Evolutionary conservation across 2,113 vertebrate genomes (phyloP), one percentile per base, ranked within the genome.

Genomic region (Orcinus orca): DNA sequence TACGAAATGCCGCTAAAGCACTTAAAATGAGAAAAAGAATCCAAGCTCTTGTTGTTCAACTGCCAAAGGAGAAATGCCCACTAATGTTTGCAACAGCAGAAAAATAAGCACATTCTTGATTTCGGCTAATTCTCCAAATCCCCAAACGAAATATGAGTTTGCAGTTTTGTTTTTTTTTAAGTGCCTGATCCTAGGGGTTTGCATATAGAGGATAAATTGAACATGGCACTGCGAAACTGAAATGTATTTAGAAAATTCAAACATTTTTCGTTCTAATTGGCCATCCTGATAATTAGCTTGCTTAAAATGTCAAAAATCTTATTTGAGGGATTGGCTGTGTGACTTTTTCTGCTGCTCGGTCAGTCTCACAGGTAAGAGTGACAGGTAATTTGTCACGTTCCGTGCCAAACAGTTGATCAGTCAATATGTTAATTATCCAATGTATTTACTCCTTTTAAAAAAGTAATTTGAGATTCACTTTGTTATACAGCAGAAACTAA

Each of bases 61-160:
- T 82, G 67, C 63, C 63, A 38, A 87, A 96, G 53, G 60, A 80
- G 84, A 95, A 92, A 82, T n/a, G 9, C 60, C 71, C 65, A 33
- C 63, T 41, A 23, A 33, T 90, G 82, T 71, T 50, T 50, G 76
- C 55, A 47, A 10, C 67, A 68, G 92, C n/a, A 55, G 93, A 92
- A 95, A 70, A 76, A 71, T 44, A 91, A 77, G 67, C 20, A 67
- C 70, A 44, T 65, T 93, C 47, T 86, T 87, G 53, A 81, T 81
- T 85, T 81, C 36, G 77, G 38, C 31, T 41, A 81, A 93, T 95
- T 97, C 88, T 67, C 92, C 50, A 55, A 88, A 67, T 96, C 38
- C 55, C 6, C 8, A 70, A 96, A 47, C 29, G 55, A 86, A 95
- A 80, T 33, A 53, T 17, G 76, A 70, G 10, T 79, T 74, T 94